Evolutionary conservation across 2,797 vertebrate species (phyloP).

Genomic region (Channa striata): DNA sequence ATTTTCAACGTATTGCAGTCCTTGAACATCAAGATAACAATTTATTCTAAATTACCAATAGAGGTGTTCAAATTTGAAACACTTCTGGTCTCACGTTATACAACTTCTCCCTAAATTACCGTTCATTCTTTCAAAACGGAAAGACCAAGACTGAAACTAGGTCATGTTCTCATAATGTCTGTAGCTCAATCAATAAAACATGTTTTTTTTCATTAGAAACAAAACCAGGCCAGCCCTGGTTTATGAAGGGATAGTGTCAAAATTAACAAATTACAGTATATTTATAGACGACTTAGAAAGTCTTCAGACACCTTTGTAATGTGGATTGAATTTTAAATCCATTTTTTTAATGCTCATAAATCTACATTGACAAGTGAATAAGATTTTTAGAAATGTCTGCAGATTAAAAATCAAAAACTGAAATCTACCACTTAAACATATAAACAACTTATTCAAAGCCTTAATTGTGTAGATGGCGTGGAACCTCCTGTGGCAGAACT

Average conservation of each 20-base stretch:
- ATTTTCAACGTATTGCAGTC: background rate
- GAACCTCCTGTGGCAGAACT: too few relatives aligned
- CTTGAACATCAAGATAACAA: background rate
- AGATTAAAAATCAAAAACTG: too few relatives aligned
- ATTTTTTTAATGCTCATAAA: too few relatives aligned
- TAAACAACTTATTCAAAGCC: too few relatives aligned
- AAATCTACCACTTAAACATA: too few relatives aligned
- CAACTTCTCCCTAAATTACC: constrained; percentile 19
- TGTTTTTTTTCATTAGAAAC: constrained; percentile 41
- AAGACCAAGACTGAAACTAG: constrained; percentile 42
- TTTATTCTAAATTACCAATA: constrained; percentile 39
- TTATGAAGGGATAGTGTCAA: constrained; percentile 24
- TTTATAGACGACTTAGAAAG: constrained; percentile 8
- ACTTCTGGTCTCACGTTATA: constrained; percentile 3
- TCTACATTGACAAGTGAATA: background rate
- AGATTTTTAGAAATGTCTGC: too few relatives aligned
- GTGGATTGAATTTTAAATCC: background rate
- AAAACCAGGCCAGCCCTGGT: constrained; percentile 28
- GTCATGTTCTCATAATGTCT: constrained; percentile 33
- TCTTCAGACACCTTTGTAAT: background rate
- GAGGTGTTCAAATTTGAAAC: constrained; percentile 40
- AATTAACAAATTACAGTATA: constrained; percentile 24
- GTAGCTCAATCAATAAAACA: constrained; percentile 60
- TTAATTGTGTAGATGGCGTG: too few relatives aligned
- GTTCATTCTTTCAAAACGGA: constrained; percentile 21